Conservation (phyloP, 2,888 invertebrate species). For the Euzetes globulus region DNA sequence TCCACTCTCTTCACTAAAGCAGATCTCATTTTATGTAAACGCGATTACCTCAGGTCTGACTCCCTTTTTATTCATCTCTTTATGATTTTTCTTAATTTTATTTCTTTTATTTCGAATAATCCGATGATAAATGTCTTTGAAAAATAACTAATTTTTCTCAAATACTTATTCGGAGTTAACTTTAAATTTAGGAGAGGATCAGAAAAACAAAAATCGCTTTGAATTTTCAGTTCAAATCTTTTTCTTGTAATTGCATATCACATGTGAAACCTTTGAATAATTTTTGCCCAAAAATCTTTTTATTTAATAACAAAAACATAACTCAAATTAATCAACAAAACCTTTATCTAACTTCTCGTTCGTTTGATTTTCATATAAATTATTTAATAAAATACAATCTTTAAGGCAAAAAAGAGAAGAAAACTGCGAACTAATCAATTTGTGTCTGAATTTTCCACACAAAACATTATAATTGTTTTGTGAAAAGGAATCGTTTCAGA, state of each 20-base stretch:
- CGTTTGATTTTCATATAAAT: slow-evolving; percentile 4
- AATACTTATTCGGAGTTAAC: background rate
- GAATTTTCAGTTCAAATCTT: background rate
- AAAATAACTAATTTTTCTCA: background rate
- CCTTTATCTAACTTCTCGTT: background rate
- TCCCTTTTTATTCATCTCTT: background rate
- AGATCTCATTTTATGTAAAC: slow-evolving; percentile 79
- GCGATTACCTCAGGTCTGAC: slow-evolving; percentile 78
- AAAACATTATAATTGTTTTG: no score
- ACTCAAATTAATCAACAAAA: slow-evolving; percentile 15
- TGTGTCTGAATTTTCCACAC: background rate
- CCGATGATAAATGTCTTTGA: background rate
- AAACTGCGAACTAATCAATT: background rate
- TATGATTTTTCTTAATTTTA: background rate
- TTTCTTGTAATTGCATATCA: slow-evolving; percentile 3
- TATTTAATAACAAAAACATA: background rate
- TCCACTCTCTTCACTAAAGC: slow-evolving; percentile 83
- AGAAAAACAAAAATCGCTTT: background rate
- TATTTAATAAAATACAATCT: background rate
- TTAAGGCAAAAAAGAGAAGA: background rate
- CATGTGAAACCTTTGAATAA: background rate
- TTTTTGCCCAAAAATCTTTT: background rate
- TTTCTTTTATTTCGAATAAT: background rate
- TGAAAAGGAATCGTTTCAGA: no score
- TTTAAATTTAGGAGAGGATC: background rate